phyloP scores from a whole-genome alignment of 2,797 vertebrate species.

The Xyrichtys novacula region DNA sequence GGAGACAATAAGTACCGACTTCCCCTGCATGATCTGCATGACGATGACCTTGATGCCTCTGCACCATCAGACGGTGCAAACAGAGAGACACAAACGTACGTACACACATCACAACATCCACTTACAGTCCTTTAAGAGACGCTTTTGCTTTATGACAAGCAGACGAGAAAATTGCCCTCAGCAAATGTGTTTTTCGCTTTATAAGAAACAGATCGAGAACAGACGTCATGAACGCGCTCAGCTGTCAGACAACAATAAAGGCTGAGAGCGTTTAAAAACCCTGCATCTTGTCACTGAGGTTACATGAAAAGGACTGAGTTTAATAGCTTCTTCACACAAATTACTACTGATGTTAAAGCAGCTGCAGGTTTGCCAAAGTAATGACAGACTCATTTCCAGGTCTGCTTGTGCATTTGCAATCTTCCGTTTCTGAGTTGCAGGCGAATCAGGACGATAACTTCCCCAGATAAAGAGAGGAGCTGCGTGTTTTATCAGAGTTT shows the following conservation, averaged over 20 bases:
- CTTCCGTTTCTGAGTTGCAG: neutral
- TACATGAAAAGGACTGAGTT: slow-evolving; percentile 27
- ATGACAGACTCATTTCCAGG: neutral
- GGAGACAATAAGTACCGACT: slow-evolving; percentile 17
- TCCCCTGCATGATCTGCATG: slow-evolving; percentile 14
- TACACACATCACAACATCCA: slow-evolving; percentile 17
- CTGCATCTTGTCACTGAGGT: slow-evolving; percentile 27
- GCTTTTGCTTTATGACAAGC: slow-evolving; percentile 23
- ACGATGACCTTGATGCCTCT: slow-evolving; percentile 41
- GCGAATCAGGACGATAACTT: too few relatives aligned
- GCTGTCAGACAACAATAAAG: slow-evolving; percentile 22
- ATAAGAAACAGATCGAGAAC: neutral
- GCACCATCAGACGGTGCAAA: slow-evolving; percentile 6
- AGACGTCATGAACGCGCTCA: neutral
- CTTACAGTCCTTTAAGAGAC: slow-evolving; percentile 21
- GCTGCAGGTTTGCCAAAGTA: slow-evolving; percentile 20
- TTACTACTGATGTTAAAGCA: slow-evolving; percentile 17
- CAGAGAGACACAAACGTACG: neutral
- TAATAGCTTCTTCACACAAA: slow-evolving; percentile 28
- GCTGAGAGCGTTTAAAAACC: slow-evolving; percentile 24
- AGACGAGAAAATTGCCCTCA: slow-evolving; percentile 24
- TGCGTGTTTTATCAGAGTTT: too few relatives aligned
- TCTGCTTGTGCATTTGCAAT: neutral
- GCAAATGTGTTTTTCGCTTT: slow-evolving; percentile 37
- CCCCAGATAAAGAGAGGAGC: too few relatives aligned